These are phyloP conservation scores for Apistogramma diplotaenia DNA, from an alignment of 2,113 vertebrate species.

Conservation along the genomic window DNA sequence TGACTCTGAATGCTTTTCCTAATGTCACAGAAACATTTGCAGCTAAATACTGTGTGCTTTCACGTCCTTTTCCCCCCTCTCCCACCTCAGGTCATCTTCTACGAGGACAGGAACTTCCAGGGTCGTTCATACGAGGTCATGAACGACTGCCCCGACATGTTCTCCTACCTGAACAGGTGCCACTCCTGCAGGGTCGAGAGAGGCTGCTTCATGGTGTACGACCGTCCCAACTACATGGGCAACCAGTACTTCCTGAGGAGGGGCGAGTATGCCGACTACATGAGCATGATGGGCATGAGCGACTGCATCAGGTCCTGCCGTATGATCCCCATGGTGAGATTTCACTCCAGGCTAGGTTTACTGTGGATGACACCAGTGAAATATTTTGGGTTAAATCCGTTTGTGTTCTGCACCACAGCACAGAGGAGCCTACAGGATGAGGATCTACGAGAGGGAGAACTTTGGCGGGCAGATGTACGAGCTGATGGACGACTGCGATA, in stretches of 20 bases:
- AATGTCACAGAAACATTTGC: not conserved
- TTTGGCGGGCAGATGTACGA: slow-evolving; percentile 74
- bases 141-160: slow-evolving; percentile 73
- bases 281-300: slow-evolving; percentile 68
- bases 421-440: slow-evolving; percentile 74
- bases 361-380: not conserved
- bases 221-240: slow-evolving; percentile 64
- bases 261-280: slow-evolving; percentile 71
- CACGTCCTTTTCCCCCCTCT: not conserved
- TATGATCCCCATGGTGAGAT: slow-evolving; percentile 69
- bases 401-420: slow-evolving; percentile 39
- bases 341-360: not conserved
- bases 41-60: not conserved
- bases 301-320: slow-evolving; percentile 70
- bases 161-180: slow-evolving; percentile 69
- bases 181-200: slow-evolving; percentile 68
- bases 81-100: slow-evolving; percentile 67
- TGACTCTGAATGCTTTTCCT: not conserved
- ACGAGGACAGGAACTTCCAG: slow-evolving; percentile 77
- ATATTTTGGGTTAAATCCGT: not conserved
- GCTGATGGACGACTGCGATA: slow-evolving; percentile 75
- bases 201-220: slow-evolving; percentile 73
- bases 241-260: slow-evolving; percentile 73
- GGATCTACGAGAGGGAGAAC: slow-evolving; percentile 78
- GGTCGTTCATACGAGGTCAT: slow-evolving; percentile 75